phyloP scores from a whole-genome alignment of 2,888 invertebrate genomes.

The Keiferia lycopersicella region DNA sequence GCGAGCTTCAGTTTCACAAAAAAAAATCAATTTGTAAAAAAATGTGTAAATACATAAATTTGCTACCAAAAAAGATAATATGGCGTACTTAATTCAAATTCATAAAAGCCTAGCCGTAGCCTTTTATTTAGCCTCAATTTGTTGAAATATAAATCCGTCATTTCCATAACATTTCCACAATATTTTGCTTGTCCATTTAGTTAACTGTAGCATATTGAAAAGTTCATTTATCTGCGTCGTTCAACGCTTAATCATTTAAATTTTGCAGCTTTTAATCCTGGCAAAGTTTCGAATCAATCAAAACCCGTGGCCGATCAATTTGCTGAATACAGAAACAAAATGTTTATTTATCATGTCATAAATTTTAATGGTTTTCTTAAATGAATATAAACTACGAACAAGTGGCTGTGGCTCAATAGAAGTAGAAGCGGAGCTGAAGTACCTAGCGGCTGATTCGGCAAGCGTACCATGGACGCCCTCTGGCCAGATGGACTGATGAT shows the following conservation, averaged over 20 bases:
- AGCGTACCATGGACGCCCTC: too few species aligned
- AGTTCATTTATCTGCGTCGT: slow-evolving; percentile 9
- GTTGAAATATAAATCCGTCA: background rate
- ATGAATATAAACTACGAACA: background rate
- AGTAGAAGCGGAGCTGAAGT: background rate
- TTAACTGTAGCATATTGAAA: slow-evolving; percentile 7
- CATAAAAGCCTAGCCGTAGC: too few species aligned
- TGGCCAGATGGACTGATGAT: too few species aligned
- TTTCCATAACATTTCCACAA: background rate
- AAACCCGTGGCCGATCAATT: slow-evolving; percentile 7
- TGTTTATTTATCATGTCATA: background rate
- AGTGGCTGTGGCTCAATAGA: background rate
- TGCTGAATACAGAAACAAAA: background rate
- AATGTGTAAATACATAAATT: too few species aligned
- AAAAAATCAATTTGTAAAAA: too few species aligned
- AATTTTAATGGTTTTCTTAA: background rate
- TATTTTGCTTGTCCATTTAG: background rate
- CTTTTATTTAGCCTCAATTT: too few species aligned
- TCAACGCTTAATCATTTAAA: slow-evolving; percentile 15
- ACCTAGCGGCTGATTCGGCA: too few species aligned
- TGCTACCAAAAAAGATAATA: too few species aligned
- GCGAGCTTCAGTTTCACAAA: too few species aligned
- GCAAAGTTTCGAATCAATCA: slow-evolving; percentile 19
- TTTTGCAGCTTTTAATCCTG: slow-evolving; percentile 16
- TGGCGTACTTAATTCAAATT: too few species aligned